Percentiles rank a stretch among this genome's conserved stretches.
phyloP scores from a whole-genome alignment of 2,113 vertebrate genomes.

The Epinephelus fuscoguttatus region DNA sequence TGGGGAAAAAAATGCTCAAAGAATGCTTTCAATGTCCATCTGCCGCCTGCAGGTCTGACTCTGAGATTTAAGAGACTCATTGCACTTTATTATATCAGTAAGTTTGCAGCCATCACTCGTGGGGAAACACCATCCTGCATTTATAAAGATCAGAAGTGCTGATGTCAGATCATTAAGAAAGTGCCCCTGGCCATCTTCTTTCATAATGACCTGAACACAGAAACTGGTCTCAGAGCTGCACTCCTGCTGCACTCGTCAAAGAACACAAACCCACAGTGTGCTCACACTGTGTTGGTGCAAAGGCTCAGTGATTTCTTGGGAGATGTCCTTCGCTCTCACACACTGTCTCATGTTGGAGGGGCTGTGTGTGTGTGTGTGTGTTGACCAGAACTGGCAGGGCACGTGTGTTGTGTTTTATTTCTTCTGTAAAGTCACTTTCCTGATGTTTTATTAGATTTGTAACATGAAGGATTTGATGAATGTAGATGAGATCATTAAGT shows the following conservation, averaged over 20 bases:
- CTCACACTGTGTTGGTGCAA: background rate
- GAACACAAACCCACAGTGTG: background rate
- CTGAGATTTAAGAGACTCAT: background rate
- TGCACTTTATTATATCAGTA: background rate
- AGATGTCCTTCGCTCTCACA: background rate
- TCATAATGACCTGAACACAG: slow-evolving; percentile 2
- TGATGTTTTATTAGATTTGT: background rate
- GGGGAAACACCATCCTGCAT: slow-evolving; percentile 5
- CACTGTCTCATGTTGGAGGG: background rate
- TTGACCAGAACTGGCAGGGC: too few species aligned
- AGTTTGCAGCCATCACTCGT: background rate
- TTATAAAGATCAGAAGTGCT: slow-evolving; percentile 45
- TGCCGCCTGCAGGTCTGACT: background rate
- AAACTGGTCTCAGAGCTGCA: slow-evolving; percentile 26
- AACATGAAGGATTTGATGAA: background rate
- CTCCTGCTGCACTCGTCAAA: background rate
- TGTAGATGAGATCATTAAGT: background rate
- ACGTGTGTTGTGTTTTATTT: too few species aligned
- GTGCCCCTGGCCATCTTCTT: background rate
- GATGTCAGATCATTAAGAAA: slow-evolving; percentile 33
- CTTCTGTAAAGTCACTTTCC: background rate
- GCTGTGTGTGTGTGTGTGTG: background rate
- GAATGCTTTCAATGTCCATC: background rate
- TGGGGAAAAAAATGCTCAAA: background rate
- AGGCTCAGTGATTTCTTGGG: background rate